Base-by-base conservation (phyloP, 2,113 vertebrate genomes). In the Colossoma macropomum region DNA sequence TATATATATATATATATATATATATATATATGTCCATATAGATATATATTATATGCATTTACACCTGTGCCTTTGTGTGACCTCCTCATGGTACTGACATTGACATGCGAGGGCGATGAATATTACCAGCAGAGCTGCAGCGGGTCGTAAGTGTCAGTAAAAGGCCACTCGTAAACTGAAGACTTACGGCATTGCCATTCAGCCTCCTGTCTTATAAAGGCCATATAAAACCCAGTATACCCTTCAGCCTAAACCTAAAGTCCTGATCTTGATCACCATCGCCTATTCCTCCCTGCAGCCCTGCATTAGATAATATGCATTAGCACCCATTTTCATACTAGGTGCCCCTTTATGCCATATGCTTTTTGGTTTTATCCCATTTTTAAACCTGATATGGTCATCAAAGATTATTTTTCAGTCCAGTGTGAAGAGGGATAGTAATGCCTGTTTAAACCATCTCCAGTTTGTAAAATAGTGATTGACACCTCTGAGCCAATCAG, bases 101-200 rank as follows among this genome's bases (percentile, higher is more conserved):
- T 45, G 62, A 77, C 74, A 72, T 63, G 25, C n/a, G 32, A 27
- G 45, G 48, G 9, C 68, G 80, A 75, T 63, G 71, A 73, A 84
- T 80, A 80, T 77, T 84, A 54, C 62, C 60, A 68, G 38, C 54
- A 65, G 70, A 62, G 70, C 76, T 48, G 77, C 27, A 78, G 63
- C 71, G 54, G 77, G 77, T 75, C 66, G 30, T 80, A 86, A 83
- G 54, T 77, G 81, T 86, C 77, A 86, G 7, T 80, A 60, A 76
- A 83, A 83, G 71, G 60, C 76, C 54, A 28, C 34, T 79, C 80
- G 27, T 83, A 86, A 79, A 71, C 17, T 7, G n/a, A 34, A 82
- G 80, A 82, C 28, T 83, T 79, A 86, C 21, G 52, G 25, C 27
- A 69, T 30, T 27, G 54, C 72, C 28, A 74, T 74, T 75, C 60